Conservation (phyloP, 2,113 vertebrate genomes). For the Callaeas wilsoni region DNA sequence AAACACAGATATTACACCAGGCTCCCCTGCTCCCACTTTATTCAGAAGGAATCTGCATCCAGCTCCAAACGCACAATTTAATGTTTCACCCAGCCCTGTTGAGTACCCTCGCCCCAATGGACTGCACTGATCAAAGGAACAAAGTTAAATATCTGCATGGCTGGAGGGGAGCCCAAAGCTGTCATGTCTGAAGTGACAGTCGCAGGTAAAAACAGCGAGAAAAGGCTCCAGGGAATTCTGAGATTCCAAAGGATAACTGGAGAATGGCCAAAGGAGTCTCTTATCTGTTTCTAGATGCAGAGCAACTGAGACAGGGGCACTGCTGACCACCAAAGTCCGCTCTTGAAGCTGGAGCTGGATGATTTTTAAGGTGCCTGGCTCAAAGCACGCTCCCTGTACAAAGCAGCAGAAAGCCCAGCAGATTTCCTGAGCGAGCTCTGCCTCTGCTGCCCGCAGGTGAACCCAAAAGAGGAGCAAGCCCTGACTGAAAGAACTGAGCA, state of each 20-base stretch:
- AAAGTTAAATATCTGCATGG: slow-evolving; percentile 40
- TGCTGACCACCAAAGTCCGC: not conserved
- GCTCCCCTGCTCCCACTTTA: not conserved
- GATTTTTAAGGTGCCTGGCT: not conserved
- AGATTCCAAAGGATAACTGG: not conserved
- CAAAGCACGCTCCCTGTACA: not conserved
- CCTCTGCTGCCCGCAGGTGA: not conserved
- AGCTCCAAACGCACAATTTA: slow-evolving; percentile 60
- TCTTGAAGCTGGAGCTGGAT: accelerated
- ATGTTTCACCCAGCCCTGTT: slow-evolving; percentile 65
- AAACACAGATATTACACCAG: not conserved
- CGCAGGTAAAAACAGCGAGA: not conserved
- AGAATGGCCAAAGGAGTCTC: not conserved
- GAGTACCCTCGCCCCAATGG: slow-evolving; percentile 61
- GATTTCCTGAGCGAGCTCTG: not conserved
- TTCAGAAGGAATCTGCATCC: slow-evolving; percentile 42
- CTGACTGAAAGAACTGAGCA: not conserved
- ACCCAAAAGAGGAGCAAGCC: not conserved
- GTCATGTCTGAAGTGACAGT: not conserved
- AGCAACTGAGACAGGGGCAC: not conserved
- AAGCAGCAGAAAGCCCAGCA: not conserved
- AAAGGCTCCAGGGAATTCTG: not conserved
- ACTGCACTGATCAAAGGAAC: slow-evolving; percentile 63
- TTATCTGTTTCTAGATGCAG: accelerated
- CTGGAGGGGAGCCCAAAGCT: slow-evolving; percentile 46